These are phyloP conservation scores for Acholoe squamosa DNA, from an alignment of 2,888 invertebrate species.

Conservation along the genomic window DNA sequence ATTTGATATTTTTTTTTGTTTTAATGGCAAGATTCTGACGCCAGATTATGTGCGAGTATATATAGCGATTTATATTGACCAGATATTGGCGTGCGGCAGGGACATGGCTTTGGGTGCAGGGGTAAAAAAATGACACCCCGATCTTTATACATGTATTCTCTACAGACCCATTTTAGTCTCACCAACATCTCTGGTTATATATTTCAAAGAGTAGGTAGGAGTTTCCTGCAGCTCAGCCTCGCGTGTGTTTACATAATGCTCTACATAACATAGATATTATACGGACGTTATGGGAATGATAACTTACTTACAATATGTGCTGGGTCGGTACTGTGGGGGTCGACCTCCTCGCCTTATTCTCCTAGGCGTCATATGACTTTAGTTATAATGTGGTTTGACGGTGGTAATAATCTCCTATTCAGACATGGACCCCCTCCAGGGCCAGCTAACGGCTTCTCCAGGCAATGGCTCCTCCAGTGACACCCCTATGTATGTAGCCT, in stretches of 20 bases:
- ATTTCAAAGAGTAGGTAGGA: too few species aligned
- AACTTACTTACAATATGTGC: neutral
- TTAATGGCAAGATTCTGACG: too few species aligned
- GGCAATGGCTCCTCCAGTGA: conserved; percentile 18
- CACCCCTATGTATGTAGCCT: neutral
- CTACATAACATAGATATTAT: neutral
- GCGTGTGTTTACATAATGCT: neutral
- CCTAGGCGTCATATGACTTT: neutral
- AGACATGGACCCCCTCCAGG: neutral
- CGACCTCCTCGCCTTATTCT: neutral
- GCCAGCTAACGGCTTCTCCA: neutral
- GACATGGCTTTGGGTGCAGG: too few species aligned
- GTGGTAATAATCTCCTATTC: neutral
- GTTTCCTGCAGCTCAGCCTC: neutral
- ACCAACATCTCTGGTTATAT: too few species aligned
- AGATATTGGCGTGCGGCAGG: too few species aligned
- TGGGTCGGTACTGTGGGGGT: neutral
- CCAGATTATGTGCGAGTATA: too few species aligned
- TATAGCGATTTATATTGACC: too few species aligned
- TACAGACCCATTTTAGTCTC: too few species aligned
- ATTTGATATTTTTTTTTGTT: too few species aligned
- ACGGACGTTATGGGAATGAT: neutral
- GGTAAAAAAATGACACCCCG: too few species aligned
- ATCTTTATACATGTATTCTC: too few species aligned
- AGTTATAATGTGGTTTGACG: neutral